Evolutionary conservation across 2,113 vertebrate genomes (phyloP), one percentile per base, ranked within the genome.

Genomic region (Clarias gariepinus): DNA sequence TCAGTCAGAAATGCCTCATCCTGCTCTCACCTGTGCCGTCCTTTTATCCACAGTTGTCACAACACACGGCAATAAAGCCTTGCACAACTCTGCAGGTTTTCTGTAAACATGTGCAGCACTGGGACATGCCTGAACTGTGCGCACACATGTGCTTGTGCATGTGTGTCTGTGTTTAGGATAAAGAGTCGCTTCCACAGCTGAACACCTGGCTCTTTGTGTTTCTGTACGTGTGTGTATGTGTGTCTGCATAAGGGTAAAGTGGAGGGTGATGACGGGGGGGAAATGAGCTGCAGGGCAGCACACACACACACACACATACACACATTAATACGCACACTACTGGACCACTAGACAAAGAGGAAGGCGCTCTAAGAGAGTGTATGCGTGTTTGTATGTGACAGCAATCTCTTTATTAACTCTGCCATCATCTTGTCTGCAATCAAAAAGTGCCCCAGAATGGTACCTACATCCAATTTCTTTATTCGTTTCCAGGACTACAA

Each of bases 201-300:
- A 86, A 87, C 78, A 88, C 91, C 91, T 94, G 91, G 90, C 86
- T 61, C 69, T 81, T 69, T 89, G 69, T 90, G 91, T 82, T 58
- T 82, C 64, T 68, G 10, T 74, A n/a, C 81, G 79, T 68, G 60
- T 69, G 63, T 73, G 16, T 61, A 52, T 60, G 66, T 60, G 74
- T 87, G 83, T 89, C 87, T 89, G 80, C 61, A 89, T 90, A 88
- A 33, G 47, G 83, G 73, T 66, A 85, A 90, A 73, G 88, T 90
- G 88, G 33, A 87, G 85, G 89, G 90, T 91, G 93, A 89, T 92
- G 92, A 93, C 90, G 90, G 90, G 81, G 81, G 83, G 89, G 90
- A n/a, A 90, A 92, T 89, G 88, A 90, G 91, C 71, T 84, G 73
- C 86, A 90, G 88, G 88, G 88, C 84, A 86, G 84, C 81, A 84